Base-by-base conservation (phyloP, 2,113 vertebrate genomes). In the Macquaria ambigua region DNA sequence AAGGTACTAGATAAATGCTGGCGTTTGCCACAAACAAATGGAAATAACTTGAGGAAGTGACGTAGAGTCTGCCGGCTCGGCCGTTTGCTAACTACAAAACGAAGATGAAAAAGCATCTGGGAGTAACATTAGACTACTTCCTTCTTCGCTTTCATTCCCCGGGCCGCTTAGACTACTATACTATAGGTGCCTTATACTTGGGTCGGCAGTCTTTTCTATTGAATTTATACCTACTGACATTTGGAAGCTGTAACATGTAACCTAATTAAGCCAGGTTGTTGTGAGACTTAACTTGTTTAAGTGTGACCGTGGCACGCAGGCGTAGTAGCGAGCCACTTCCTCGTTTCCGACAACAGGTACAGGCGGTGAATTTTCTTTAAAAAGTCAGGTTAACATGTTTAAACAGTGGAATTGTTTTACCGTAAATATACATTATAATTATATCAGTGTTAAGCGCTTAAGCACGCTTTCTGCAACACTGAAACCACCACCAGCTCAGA, bases 31-130 rank as follows among this genome's bases (percentile, higher is more conserved):
- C 81, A 91, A 91, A 93, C 93, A 92, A 92, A 92, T 93, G 93
- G 84, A 93, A 91, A 92, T 68, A 91, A 82, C 77, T 86, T 23
- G 8, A 89, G 93, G 94, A 95, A 95, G 87, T 95, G 94, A 94
- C 91, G 93, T 88, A 3, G 5, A 1, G 16, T 70, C 79, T 82
- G 48, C 90, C 92, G 91, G 92, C 84, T 81, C 59, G 64, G 64
- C 62, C 46, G 34, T 52, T 79, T n/a, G 56, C 62, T 43, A 84
- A 41, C 34, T 20, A 71, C 20, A 43, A 48, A 89, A 73, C 74
- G 76, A 81, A 80, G 84, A 86, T 68, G 56, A 79, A 86, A 79
- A 68, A 43, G 5, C 53, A 25, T 16, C 20, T 5, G 21, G 6
- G 67, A 80, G 37, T 37, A 39, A 8, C 1, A 1, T 8, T 0